Base-by-base conservation (phyloP, 2,797 vertebrate genomes). In the Dicrostonyx torquatus region DNA sequence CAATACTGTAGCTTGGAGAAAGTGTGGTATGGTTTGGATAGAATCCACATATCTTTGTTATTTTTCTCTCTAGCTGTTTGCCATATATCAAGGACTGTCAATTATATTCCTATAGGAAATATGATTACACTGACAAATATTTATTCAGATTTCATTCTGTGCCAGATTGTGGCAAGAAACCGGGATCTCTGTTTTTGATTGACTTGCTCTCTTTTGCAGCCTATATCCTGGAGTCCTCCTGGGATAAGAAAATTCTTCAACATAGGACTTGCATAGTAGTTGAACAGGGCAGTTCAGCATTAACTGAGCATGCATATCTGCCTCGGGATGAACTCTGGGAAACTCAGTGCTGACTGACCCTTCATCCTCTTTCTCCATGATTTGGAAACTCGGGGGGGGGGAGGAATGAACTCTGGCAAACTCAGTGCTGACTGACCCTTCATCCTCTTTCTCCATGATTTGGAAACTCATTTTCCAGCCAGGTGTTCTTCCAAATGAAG, bases 61-160 rank as follows among this genome's bases (percentile, higher is more conserved):
- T 55, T 90, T 77, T 93, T 34, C 9, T 94, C 37, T 78, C 2
- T 86, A 50, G 55, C 8, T 80, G 17, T 64, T 78, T 73, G 64
- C 55, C 40, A 24, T 72, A 26, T 62, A 53, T 90, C 70, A 93
- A 87, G 53, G 55, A 78, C 45, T 77, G 6, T 83, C 84, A 72
- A 55, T 72, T 87, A 50, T 87, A 83, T 83, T 66, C 62, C 8
- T 24, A 18, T 43, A 66, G 64, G 70, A 40, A 53, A 88, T 88
- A 75, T 79, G 91, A 91, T 88, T 91, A 79, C 72, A 83, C 58
- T 95, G 72, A 76, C 31, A 85, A 91, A 89, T 93, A 86, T 93
- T 91, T 93, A 89, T 53, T 93, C 68, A 86, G 43, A 76, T 91
- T 18, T 64, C 3, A 76, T 43, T 89, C 14, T 77, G 20, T 86